phyloP scores from a whole-genome alignment of 2,797 vertebrate genomes.

The Peromyscus melanophrys region DNA sequence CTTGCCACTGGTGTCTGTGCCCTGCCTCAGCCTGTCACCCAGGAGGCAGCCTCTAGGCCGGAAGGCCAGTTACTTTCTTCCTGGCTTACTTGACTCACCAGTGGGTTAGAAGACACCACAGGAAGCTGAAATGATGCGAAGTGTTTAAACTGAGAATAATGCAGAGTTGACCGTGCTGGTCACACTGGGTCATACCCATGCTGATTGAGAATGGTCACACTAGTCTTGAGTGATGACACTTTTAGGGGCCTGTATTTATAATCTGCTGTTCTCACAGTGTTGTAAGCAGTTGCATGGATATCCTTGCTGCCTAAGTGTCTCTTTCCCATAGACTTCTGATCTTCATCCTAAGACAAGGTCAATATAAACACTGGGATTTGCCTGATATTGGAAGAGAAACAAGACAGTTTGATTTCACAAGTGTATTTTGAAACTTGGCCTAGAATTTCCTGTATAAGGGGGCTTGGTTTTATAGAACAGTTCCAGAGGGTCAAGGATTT shows the following conservation, averaged over 20 bases:
- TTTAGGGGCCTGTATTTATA: background rate
- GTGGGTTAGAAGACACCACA: background rate
- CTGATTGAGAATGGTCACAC: background rate
- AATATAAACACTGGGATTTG: background rate
- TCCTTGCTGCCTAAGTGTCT: background rate
- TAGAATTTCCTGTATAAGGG: background rate
- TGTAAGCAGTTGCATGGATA: background rate
- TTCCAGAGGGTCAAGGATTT: background rate
- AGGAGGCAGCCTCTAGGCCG: background rate
- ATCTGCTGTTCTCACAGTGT: background rate
- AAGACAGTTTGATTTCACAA: background rate
- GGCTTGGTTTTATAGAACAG: background rate
- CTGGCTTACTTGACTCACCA: background rate
- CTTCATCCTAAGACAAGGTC: background rate
- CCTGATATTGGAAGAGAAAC: background rate
- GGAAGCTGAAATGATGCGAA: background rate
- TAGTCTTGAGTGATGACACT: background rate
- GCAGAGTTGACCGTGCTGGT: background rate
- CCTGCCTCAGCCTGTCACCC: background rate
- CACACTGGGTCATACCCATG: background rate
- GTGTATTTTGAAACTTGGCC: background rate
- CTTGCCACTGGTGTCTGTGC: background rate
- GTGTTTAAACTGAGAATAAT: background rate
- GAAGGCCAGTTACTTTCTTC: background rate
- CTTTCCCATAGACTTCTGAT: background rate